phyloP scores from a whole-genome alignment of 2,113 vertebrate species.

The Panthera uncia region DNA sequence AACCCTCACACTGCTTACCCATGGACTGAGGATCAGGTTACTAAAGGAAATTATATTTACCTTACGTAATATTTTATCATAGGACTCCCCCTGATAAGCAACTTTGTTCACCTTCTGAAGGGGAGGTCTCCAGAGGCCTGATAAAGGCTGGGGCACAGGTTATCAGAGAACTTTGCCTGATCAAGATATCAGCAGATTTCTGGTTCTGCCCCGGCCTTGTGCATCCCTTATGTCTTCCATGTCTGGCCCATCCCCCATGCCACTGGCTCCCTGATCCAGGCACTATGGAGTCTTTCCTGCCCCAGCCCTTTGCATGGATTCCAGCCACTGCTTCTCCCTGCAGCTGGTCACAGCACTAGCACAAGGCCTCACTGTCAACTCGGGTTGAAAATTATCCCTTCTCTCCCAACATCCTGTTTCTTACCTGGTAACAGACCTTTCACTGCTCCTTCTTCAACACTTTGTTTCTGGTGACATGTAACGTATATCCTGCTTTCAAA shows the following conservation, averaged over 20 bases:
- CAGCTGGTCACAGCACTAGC: neutral
- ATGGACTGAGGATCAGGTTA: neutral
- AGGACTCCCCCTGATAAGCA: neutral
- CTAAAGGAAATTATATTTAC: neutral
- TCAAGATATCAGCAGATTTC: neutral
- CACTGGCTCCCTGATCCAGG: neutral
- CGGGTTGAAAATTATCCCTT: neutral
- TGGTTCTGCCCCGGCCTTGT: neutral
- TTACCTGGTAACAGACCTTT: neutral
- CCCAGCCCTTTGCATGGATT: neutral
- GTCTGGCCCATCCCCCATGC: too few species aligned
- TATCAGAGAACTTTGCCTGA: neutral
- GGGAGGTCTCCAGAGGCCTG: neutral
- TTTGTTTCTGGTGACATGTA: neutral
- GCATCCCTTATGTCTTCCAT: accelerated
- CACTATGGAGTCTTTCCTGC: neutral
- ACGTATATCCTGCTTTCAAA: neutral
- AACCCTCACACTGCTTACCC: neutral
- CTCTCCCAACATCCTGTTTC: neutral
- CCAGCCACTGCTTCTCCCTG: neutral
- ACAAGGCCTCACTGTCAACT: neutral
- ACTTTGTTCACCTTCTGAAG: neutral
- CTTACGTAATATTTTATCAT: neutral
- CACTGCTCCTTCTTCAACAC: neutral
- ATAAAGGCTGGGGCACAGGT: neutral